Percentiles rank a stretch among this genome's conserved stretches.
Conservation (phyloP, 2,113 vertebrate genomes). For the Hucho hucho region DNA sequence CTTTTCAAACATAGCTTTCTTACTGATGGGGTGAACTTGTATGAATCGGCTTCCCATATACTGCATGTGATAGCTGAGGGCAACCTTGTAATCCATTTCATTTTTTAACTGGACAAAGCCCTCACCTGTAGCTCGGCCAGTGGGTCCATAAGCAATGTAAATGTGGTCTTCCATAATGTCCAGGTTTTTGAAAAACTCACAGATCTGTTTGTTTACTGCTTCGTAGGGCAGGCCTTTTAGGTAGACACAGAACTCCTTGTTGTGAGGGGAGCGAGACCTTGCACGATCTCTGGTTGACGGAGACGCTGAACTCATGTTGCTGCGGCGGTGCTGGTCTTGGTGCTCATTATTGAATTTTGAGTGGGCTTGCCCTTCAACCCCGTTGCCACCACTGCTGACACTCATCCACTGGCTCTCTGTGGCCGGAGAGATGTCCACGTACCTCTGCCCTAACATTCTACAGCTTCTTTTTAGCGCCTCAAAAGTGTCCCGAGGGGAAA, state of each 20-base stretch:
- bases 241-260: slow-evolving; percentile 93
- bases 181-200: slow-evolving; percentile 97
- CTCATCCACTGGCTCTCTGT: slow-evolving; percentile 93
- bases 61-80: slow-evolving; percentile 94
- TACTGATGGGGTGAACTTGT: slow-evolving; percentile 94
- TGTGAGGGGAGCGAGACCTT: slow-evolving; percentile 91
- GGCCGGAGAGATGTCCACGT: slow-evolving; percentile 89
- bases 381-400: slow-evolving; percentile 75
- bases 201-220: slow-evolving; percentile 94
- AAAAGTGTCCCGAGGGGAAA: slow-evolving; percentile 92
- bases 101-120: slow-evolving; percentile 95
- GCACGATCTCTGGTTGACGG: slow-evolving; percentile 80
- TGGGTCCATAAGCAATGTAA: slow-evolving; percentile 95
- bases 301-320: slow-evolving; percentile 74
- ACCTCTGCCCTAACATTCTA: slow-evolving; percentile 94
- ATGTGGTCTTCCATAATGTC: slow-evolving; percentile 94
- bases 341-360: slow-evolving; percentile 67
- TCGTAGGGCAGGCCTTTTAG: slow-evolving; percentile 97
- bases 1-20: slow-evolving; percentile 96
- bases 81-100: slow-evolving; percentile 90
- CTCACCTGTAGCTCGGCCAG: slow-evolving; percentile 94
- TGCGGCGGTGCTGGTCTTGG: slow-evolving; percentile 65
- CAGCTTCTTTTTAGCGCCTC: slow-evolving; percentile 92
- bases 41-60: slow-evolving; percentile 98
- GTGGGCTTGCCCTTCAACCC: slow-evolving; percentile 60